Evolutionary conservation across 2,888 invertebrate species (phyloP).

Genomic region (Diarsia dahlii): DNA sequence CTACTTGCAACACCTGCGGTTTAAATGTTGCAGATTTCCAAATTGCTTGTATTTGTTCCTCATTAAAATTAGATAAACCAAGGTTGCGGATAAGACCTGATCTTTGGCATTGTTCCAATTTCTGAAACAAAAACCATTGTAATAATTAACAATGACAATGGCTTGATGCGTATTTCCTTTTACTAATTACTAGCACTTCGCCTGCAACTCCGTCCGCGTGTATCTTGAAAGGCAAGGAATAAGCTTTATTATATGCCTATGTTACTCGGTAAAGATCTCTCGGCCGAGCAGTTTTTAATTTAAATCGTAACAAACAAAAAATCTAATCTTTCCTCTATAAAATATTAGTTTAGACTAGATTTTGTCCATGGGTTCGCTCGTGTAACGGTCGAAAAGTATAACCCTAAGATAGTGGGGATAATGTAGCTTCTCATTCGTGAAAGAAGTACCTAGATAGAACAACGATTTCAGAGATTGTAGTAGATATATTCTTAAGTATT

Average conservation of each 20-base stretch:
- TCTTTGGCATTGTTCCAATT: slow-evolving; percentile 93
- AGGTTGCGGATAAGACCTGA: slow-evolving; percentile 92
- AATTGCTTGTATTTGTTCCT: slow-evolving; percentile 92
- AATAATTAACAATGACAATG: background rate
- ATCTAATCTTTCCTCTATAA: too few species aligned
- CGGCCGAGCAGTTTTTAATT: too few species aligned
- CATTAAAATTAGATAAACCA: slow-evolving; percentile 95
- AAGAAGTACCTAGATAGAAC: background rate
- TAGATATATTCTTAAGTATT: too few species aligned
- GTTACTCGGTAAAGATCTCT: too few species aligned
- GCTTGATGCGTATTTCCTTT: background rate
- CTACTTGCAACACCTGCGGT: slow-evolving; percentile 94
- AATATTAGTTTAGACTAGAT: background rate
- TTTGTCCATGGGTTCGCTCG: background rate
- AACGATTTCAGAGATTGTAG: background rate
- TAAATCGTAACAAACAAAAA: too few species aligned
- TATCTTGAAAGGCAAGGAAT: too few species aligned
- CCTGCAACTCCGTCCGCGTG: too few species aligned
- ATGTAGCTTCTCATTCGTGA: background rate
- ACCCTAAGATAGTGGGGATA: background rate
- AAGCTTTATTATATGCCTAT: too few species aligned
- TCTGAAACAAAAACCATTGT: slow-evolving; percentile 81
- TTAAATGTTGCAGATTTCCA: slow-evolving; percentile 91
- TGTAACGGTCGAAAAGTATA: background rate
- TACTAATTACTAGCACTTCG: background rate